A percentile compares a stretch with the other conserved stretches of the same genome.
Conservation (phyloP, 2,113 vertebrate genomes). For the Heliornis fulica region DNA sequence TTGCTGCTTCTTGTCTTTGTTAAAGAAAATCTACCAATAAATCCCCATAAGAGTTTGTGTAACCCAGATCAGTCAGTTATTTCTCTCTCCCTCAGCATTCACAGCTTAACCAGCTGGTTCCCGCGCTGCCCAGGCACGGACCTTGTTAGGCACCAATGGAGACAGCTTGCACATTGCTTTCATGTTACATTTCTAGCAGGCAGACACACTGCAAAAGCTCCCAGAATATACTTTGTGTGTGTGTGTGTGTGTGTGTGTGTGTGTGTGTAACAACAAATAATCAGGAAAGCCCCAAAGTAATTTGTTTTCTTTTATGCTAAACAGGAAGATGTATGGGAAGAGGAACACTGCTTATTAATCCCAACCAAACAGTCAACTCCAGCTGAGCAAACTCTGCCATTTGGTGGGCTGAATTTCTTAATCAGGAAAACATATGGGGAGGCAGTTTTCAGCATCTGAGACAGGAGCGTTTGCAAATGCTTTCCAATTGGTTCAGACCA, state of each 20-base stretch:
- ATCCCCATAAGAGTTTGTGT: slow-evolving; percentile 25
- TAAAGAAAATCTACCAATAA: slow-evolving; percentile 54
- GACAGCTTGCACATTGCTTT: background rate
- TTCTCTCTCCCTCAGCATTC: slow-evolving; percentile 21
- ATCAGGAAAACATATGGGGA: slow-evolving; percentile 65
- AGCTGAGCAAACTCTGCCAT: slow-evolving; percentile 69
- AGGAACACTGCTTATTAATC: slow-evolving; percentile 46
- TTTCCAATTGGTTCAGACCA: slow-evolving; percentile 4
- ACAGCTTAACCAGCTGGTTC: background rate
- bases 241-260: too few relatives aligned
- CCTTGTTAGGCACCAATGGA: background rate
- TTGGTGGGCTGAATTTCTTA: slow-evolving; percentile 58
- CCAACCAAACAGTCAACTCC: slow-evolving; percentile 51
- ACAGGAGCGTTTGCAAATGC: slow-evolving; percentile 35
- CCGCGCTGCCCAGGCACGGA: background rate
- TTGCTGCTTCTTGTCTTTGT: background rate
- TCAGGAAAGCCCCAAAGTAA: slow-evolving; percentile 1
- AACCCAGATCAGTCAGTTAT: slow-evolving; percentile 64
- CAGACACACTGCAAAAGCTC: background rate
- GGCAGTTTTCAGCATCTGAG: background rate
- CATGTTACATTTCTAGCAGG: background rate
- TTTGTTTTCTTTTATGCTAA: slow-evolving; percentile 54
- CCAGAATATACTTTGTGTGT: background rate
- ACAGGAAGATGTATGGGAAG: slow-evolving; percentile 53
- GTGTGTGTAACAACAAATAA: slow-evolving; percentile 54